Evolutionary conservation across 1,140 invertebrate genomes (phyloP), one percentile per base, ranked within the genome.

Genomic region (Drosophila baimaii): DNA sequence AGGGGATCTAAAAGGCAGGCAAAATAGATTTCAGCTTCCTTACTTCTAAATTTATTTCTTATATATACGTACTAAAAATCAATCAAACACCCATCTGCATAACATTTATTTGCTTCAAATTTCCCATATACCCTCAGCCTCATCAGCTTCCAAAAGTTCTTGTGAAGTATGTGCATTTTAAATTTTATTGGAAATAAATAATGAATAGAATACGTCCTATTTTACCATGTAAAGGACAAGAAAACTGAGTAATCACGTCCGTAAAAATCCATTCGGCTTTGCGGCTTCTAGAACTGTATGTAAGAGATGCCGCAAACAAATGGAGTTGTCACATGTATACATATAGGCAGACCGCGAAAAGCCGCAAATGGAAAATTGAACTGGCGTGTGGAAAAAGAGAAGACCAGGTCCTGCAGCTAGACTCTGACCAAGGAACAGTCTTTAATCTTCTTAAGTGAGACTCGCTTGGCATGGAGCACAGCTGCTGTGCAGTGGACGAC

Each of bases 381-480:
- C 41, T 56, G 46, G 54, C 31, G 35, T 62, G 56, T 54, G 64
- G 29, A n/a, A 43, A 21, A 23, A 46, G 21, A 23, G 5, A 29
- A 23, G 5, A 15, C 5, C 19, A 31, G 25, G 19, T 39, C 51
- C 33, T 57, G 51, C 51, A 39, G 51, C 19, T 23, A 12, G 49
- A 37, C 21, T 39, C 37, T 57, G 68, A 63, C 61, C 79, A 76
- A 84, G 77, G 68, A 73, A 77, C 70, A 70, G 81, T 69, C 77
- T 65, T 84, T 84, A 84, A 84, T 84, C 81, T 84, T 84, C 81
- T 84, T 84, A 84, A 84, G 81, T 85, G 81, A 65, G 39, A 49
- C 41, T 62, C 33, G 41, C 59, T 35, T 55, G 33, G 59, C 68
- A 71, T 66, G 35, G 63, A 54, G 43, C 75, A 35, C 80, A 79